phyloP scores from a whole-genome alignment of 2,113 vertebrate species.

The Thermophis baileyi region DNA sequence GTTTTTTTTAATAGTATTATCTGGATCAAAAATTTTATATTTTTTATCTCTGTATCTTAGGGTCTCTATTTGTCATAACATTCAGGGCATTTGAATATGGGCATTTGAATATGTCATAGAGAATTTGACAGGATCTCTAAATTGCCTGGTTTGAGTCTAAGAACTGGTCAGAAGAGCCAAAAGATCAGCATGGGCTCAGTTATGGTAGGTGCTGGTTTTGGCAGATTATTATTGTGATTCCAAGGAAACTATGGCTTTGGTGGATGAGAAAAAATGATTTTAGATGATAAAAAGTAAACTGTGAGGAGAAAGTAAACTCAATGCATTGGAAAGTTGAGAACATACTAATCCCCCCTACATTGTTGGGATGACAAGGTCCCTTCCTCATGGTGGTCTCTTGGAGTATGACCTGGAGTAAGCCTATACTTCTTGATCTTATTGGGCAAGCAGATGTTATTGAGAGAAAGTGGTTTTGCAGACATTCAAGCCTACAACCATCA shows the following conservation, averaged over 20 bases:
- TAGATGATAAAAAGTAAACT: not conserved
- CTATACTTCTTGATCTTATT: not conserved
- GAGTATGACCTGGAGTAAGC: not conserved
- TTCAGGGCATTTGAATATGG: not conserved
- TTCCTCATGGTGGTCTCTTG: not conserved
- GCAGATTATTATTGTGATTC: not conserved
- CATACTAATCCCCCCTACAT: not conserved
- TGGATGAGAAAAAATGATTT: not conserved
- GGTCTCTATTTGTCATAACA: not conserved
- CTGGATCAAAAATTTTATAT: not conserved
- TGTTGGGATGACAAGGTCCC: not conserved
- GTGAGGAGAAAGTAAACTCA: not conserved
- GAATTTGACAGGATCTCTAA: not conserved
- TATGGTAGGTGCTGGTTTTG: not conserved
- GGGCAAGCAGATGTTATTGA: not conserved
- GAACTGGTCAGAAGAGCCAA: not conserved
- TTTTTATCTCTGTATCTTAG: not conserved
- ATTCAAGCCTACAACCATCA: not conserved
- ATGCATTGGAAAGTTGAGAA: not conserved
- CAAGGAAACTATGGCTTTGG: not conserved
- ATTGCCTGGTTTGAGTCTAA: not conserved
- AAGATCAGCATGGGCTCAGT: not conserved
- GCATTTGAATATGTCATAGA: not conserved
- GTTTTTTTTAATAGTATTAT: not conserved
- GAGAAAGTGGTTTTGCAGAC: not conserved